Percentiles rank a stretch among this genome's conserved stretches.
Evolutionary conservation across 2,113 vertebrate genomes (phyloP).

Genomic region (Microtus oregoni): DNA sequence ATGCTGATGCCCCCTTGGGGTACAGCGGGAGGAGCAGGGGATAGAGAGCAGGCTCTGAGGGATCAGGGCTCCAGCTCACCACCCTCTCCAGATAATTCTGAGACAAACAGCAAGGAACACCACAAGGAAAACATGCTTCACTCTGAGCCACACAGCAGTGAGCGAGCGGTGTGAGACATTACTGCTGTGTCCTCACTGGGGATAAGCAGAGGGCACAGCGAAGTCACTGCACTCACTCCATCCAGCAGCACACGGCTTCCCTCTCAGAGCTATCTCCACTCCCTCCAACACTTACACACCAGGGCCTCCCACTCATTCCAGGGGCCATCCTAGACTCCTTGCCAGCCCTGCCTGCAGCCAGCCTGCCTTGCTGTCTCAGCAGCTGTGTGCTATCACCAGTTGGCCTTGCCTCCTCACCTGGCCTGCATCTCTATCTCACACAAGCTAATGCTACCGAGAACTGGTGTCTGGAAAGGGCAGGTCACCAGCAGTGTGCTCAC

Average conservation of each 20-base stretch:
- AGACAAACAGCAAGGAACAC: neutral
- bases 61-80: neutral
- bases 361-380: neutral
- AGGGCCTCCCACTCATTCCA: neutral
- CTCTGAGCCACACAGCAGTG: neutral
- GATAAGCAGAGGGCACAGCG: neutral
- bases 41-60: neutral
- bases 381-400: rapidly evolving
- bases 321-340: neutral
- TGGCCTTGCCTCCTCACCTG: neutral
- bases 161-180: neutral
- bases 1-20: neutral
- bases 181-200: neutral
- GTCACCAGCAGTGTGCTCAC: neutral
- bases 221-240: neutral
- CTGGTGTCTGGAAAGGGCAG: neutral
- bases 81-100: neutral
- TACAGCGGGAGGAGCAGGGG: neutral
- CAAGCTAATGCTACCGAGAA: neutral
- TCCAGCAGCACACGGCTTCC: neutral
- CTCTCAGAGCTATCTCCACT: neutral
- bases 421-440: neutral
- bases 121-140: neutral
- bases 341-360: neutral
- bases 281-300: neutral